A percentile compares a stretch with the other conserved stretches of the same genome.
phyloP scores from a whole-genome alignment of 2,113 vertebrate genomes.

The Prolemur simus region DNA sequence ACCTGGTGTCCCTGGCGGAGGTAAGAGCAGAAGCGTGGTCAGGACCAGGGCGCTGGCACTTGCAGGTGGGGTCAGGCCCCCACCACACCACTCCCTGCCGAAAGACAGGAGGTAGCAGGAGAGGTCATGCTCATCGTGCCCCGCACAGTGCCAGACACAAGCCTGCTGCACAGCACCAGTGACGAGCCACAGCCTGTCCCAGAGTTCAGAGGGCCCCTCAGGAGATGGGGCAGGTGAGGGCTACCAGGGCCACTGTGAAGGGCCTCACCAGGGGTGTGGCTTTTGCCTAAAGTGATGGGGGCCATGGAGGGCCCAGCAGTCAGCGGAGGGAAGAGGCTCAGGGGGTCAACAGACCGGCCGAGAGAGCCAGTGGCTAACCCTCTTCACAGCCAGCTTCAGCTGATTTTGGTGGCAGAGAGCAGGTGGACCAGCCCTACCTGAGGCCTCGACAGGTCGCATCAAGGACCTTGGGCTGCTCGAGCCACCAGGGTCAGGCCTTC shows the following conservation, averaged over 20 bases:
- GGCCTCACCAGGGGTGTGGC: not conserved
- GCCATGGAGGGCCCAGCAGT: not conserved
- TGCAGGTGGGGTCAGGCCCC: rapidly evolving
- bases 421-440: not conserved
- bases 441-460: rapidly evolving
- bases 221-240: not conserved
- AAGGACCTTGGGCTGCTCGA: not conserved
- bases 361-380: not conserved
- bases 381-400: not conserved
- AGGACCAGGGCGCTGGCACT: not conserved
- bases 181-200: rapidly evolving
- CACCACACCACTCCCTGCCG: not conserved
- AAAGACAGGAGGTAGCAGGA: not conserved
- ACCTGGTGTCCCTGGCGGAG: not conserved
- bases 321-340: not conserved
- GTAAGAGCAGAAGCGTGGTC: too few relatives aligned
- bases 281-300: not conserved
- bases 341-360: rapidly evolving
- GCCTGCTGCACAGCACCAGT: not conserved
- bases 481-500: not conserved
- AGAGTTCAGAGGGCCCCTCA: not conserved
- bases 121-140: not conserved
- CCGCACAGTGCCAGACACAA: rapidly evolving
- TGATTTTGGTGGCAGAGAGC: not conserved
- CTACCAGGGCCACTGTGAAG: not conserved